These are phyloP conservation scores for Asbolus verrucosus DNA, from an alignment of 1,140 invertebrate genomes.

Conservation along the genomic window DNA sequence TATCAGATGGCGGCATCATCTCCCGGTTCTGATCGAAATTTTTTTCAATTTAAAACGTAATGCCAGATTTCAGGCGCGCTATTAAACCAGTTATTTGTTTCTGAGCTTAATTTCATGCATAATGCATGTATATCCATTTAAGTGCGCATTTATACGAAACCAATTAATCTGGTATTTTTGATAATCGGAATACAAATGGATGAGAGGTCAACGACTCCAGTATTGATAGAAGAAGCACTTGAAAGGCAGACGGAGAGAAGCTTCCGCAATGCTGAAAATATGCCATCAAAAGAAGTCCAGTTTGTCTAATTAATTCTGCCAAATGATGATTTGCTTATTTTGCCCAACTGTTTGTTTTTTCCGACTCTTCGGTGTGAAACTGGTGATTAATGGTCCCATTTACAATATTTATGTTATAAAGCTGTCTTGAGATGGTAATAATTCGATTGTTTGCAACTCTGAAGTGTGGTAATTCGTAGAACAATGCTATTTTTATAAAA, in stretches of 20 bases:
- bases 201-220: not conserved
- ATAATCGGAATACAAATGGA: slow-evolving; percentile 5
- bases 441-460: not conserved
- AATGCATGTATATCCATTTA: slow-evolving; percentile 15
- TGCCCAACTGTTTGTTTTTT: not conserved
- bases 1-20: slow-evolving; percentile 3
- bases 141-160: not conserved
- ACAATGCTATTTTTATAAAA: not conserved
- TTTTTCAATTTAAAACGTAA: not conserved
- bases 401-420: not conserved
- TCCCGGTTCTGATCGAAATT: not conserved
- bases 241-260: no score
- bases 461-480: not conserved
- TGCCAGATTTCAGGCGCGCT: not conserved
- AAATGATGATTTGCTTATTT: slow-evolving; percentile 4
- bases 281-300: not conserved
- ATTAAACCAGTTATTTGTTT: slow-evolving; percentile 10
- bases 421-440: not conserved
- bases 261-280: not conserved
- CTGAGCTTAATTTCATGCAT: slow-evolving; percentile 15
- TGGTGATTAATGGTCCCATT: not conserved
- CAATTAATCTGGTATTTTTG: slow-evolving; percentile 4
- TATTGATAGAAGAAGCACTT: no score
- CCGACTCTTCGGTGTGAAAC: not conserved
- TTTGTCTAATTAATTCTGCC: not conserved